phyloP scores from a whole-genome alignment of 2,113 vertebrate genomes.

The Toxostoma redivivum region DNA sequence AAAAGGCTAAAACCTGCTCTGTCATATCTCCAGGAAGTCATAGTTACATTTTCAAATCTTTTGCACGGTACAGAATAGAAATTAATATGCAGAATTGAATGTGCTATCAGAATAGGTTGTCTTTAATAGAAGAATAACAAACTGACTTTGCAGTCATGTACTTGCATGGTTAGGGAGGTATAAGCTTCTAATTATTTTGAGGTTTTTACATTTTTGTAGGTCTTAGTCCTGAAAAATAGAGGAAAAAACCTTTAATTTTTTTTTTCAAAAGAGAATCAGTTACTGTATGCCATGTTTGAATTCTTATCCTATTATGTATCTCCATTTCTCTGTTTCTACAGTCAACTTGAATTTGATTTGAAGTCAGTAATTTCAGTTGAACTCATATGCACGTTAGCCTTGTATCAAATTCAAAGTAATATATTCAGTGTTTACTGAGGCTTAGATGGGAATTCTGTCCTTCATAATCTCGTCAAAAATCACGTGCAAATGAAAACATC shows the following conservation, averaged over 20 bases:
- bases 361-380: not conserved
- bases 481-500: rapidly evolving
- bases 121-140: not conserved
- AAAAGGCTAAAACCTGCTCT: not conserved
- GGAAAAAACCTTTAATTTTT: rapidly evolving
- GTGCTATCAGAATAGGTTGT: not conserved
- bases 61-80: not conserved
- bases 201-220: not conserved
- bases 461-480: not conserved
- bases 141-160: not conserved
- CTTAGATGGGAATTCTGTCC: not conserved
- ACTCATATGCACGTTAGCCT: not conserved
- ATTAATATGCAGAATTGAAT: not conserved
- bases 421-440: not conserved
- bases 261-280: not conserved
- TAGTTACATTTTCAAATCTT: not conserved
- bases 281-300: not conserved
- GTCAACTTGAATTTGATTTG: not conserved
- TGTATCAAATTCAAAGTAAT: not conserved
- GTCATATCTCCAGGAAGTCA: not conserved
- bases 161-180: not conserved
- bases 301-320: not conserved
- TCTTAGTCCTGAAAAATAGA: not conserved
- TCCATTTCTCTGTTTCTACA: not conserved
- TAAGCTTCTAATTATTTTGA: not conserved